Evolutionary conservation across 2,888 invertebrate species (phyloP).

Genomic region (Drosophila birchii): DNA sequence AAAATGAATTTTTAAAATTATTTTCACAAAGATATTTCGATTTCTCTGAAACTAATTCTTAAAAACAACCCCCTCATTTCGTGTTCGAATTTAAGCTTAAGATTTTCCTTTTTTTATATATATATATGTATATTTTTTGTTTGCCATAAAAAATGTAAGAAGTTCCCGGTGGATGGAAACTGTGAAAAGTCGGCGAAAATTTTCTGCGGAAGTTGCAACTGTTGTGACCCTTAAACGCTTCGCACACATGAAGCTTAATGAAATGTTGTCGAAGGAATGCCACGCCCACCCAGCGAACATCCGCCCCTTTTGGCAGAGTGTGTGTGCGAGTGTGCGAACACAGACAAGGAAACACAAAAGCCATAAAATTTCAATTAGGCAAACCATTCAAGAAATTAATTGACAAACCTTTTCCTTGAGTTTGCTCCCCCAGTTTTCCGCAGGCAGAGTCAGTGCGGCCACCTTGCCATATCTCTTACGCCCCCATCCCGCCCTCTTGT

Average conservation of each 20-base stretch:
- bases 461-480: slow-evolving; percentile 17
- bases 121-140: neutral
- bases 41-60: neutral
- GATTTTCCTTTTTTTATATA: neutral
- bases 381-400: slow-evolving; percentile 82
- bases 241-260: slow-evolving; percentile 33
- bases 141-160: neutral
- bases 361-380: slow-evolving; percentile 82
- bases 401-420: slow-evolving; percentile 73
- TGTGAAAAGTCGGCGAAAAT: slow-evolving; percentile 7
- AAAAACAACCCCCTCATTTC: neutral
- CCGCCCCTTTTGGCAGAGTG: slow-evolving; percentile 1
- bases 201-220: slow-evolving; percentile 24
- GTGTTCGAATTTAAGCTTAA: neutral
- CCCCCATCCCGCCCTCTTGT: neutral
- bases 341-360: slow-evolving; percentile 57
- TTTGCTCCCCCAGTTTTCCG: slow-evolving; percentile 32
- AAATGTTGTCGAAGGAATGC: slow-evolving; percentile 47
- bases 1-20: no score
- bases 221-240: slow-evolving; percentile 25
- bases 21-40: neutral
- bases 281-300: slow-evolving; percentile 11
- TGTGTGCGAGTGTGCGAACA: slow-evolving; percentile 15
- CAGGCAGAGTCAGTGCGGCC: neutral
- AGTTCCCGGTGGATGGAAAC: neutral